Conservation (phyloP, 2,113 vertebrate species). For the Centropus bengalensis region DNA sequence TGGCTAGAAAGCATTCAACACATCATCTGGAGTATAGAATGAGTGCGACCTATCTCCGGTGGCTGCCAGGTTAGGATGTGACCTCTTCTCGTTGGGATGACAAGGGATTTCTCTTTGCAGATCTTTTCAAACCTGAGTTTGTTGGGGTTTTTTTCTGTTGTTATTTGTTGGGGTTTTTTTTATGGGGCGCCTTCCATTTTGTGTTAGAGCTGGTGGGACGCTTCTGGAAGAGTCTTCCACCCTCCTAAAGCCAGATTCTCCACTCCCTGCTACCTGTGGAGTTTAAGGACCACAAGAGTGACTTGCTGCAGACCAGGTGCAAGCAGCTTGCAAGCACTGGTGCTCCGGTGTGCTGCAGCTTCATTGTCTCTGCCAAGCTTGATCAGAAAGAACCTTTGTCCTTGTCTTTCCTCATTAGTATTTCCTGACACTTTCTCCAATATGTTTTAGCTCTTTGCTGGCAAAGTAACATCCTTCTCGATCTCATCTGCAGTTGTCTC, state of each 20-base stretch:
- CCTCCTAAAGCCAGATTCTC: not conserved
- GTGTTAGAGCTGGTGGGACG: not conserved
- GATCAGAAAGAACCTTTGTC: slow-evolving; percentile 18
- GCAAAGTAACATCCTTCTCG: not conserved
- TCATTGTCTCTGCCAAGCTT: not conserved
- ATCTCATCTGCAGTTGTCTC: not conserved
- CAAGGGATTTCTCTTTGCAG: not conserved
- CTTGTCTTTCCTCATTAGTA: slow-evolving; percentile 1
- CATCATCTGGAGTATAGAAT: not conserved
- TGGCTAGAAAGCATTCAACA: slow-evolving; percentile 17
- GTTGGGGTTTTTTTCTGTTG: not conserved
- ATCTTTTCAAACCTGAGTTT: not conserved
- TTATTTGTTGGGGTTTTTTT: not conserved
- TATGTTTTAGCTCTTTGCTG: not conserved
- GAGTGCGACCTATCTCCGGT: not conserved
- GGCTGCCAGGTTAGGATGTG: not conserved
- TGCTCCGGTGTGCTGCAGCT: not conserved
- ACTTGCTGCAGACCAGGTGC: not conserved
- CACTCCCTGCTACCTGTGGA: not conserved
- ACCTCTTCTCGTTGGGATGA: not conserved
- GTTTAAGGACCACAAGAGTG: not conserved
- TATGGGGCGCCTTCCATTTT: not conserved
- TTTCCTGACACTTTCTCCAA: not conserved
- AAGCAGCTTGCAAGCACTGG: not conserved
- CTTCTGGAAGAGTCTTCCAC: not conserved